phyloP scores from a whole-genome alignment of 2,797 vertebrate species.

The Pelochelys cantorii region DNA sequence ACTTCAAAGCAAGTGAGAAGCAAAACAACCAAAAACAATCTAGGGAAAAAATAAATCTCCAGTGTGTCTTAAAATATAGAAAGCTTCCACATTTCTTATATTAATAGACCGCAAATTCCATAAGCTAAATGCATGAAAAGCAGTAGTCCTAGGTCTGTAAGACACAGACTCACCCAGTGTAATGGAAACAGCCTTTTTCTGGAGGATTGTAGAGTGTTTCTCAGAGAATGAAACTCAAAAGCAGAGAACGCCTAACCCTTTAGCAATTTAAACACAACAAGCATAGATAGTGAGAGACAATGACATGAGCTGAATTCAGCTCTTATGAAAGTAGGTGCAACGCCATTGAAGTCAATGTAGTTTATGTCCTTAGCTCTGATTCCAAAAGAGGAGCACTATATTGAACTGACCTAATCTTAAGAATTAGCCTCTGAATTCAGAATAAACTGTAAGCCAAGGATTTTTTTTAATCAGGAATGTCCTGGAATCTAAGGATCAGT shows the following conservation, averaged over 20 bases:
- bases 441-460: background rate
- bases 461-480: too few relatives aligned
- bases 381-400: fast-evolving
- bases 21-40: background rate
- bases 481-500: background rate
- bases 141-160: background rate
- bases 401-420: background rate
- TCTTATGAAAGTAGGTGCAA: background rate
- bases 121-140: background rate
- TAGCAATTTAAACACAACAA: too few relatives aligned
- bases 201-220: background rate
- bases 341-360: background rate
- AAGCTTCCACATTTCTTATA: background rate
- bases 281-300: too few relatives aligned
- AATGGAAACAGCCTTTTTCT: background rate
- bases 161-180: background rate
- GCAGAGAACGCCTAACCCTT: too few relatives aligned
- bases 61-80: background rate
- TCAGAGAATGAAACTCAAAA: background rate
- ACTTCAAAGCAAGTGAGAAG: background rate
- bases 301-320: background rate
- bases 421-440: background rate
- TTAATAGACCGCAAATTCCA: background rate
- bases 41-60: background rate
- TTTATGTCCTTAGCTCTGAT: background rate